Percentiles rank a stretch among this genome's conserved stretches.
Evolutionary conservation across 2,888 invertebrate species (phyloP).

Genomic region (Hydrotaea diabolus): DNA sequence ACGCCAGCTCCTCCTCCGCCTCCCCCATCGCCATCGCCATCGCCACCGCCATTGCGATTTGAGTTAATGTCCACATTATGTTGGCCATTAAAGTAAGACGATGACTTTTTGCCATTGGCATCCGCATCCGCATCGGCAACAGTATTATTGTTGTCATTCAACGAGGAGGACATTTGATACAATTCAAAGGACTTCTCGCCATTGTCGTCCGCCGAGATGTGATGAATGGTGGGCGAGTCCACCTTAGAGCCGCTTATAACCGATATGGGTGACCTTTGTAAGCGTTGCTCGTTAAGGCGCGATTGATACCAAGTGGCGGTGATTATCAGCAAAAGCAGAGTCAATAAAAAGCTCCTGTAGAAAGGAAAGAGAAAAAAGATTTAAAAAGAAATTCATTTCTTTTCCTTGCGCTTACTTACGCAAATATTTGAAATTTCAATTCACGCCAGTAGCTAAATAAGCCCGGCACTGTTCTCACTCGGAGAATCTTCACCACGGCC

Average conservation of each 20-base stretch:
- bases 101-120: slow-evolving; percentile 73
- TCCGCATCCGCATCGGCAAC: slow-evolving; percentile 72
- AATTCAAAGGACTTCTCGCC: slow-evolving; percentile 77
- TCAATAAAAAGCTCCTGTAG: slow-evolving; percentile 75
- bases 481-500: slow-evolving; percentile 82
- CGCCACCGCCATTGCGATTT: slow-evolving; percentile 68
- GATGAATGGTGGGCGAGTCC: slow-evolving; percentile 65
- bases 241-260: slow-evolving; percentile 75
- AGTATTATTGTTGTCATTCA: slow-evolving; percentile 74
- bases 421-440: slow-evolving; percentile 85
- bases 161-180: slow-evolving; percentile 79
- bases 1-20: slow-evolving; percentile 34
- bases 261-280: slow-evolving; percentile 70
- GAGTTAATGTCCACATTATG: slow-evolving; percentile 23
- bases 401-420: slow-evolving; percentile 81
- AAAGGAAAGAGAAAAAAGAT: slow-evolving; percentile 70
- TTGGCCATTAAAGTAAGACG: slow-evolving; percentile 68
- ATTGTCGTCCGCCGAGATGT: slow-evolving; percentile 66
- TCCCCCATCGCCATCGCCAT: slow-evolving; percentile 28
- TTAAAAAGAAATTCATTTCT: background rate
- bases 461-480: slow-evolving; percentile 87
- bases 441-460: slow-evolving; percentile 85
- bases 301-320: slow-evolving; percentile 86
- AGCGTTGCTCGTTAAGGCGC: slow-evolving; percentile 77
- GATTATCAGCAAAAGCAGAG: slow-evolving; percentile 80